Evolutionary conservation across 1,140 invertebrate genomes (phyloP), one percentile per base, ranked within the genome.

Genomic region (Tetragonula clypearis): DNA sequence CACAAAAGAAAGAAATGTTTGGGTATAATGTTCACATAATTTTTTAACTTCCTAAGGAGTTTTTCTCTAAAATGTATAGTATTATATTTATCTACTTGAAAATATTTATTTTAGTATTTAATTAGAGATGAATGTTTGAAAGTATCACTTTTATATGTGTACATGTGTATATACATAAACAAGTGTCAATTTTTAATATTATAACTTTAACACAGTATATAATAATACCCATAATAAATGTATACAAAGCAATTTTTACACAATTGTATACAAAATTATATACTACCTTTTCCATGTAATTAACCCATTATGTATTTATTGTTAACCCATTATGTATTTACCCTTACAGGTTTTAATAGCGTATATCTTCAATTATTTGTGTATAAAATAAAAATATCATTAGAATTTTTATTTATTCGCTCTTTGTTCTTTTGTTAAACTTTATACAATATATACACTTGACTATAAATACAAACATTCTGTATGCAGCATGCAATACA

Each of bases 151-250:
- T 77, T 79, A 79, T 86, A 86, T 76, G 56, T 83, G 60, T 83
- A 73, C 68, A 86, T 76, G 53, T 82, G 73, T 88, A 84, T 79
- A 88, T 83, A 85, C 74, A 88, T 86, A 87, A 87, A 69, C 72
- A 84, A 49, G 65, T 74, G 83, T 89, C 88, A 90, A 87, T 87
- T 89, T 89, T 85, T 84, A 82, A 89, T 87, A 76, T 90, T 53
- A 89, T 80, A 77, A 88, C 65, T 81, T 55, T 79, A 78, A 85
- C 56, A 87, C 68, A 75, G 65, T 87, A 82, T 62, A 66, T 66
- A 66, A 87, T 71, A 76, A 82, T 90, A 85, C 30, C 62, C 55
- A 53, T 79, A 90, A 89, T 89, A 90, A 90, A 90, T 79, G 72
- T 79, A 85, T 89, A 72, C 60, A 85, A 82, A 68, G 55, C 21